These are phyloP conservation scores for Anseranas semipalmata DNA, from an alignment of 2,113 vertebrate species.

Conservation along the genomic window DNA sequence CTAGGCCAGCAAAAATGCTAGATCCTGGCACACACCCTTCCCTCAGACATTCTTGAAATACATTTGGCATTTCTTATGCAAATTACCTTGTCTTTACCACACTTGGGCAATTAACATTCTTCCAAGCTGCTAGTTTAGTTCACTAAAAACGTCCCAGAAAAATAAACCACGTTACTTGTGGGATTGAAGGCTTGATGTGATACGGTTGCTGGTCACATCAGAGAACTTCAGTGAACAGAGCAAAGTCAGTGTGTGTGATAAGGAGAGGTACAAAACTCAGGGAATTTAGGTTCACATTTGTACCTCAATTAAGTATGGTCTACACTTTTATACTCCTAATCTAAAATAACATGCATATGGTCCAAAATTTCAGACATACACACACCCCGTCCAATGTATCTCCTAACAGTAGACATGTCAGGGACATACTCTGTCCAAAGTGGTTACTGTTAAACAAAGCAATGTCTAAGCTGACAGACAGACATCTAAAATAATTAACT, in stretches of 20 bases:
- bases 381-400: neutral
- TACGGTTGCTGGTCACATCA: neutral
- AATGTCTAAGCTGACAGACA: neutral
- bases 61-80: slow-evolving; percentile 19
- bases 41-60: neutral
- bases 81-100: neutral
- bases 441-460: neutral
- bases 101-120: neutral
- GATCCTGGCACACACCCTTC: neutral
- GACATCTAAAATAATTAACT: neutral
- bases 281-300: neutral
- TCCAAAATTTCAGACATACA: neutral
- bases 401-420: neutral
- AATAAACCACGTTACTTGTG: neutral
- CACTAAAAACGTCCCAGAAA: neutral
- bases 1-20: neutral
- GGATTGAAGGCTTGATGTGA: rapidly evolving
- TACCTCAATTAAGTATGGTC: neutral
- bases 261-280: neutral
- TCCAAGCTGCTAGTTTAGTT: neutral
- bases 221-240: neutral
- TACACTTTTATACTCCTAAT: rapidly evolving
- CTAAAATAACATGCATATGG: neutral
- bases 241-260: rapidly evolving
- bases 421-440: neutral